Conservation (phyloP, 2,797 vertebrate genomes). For the Poliocrania exsul region DNA sequence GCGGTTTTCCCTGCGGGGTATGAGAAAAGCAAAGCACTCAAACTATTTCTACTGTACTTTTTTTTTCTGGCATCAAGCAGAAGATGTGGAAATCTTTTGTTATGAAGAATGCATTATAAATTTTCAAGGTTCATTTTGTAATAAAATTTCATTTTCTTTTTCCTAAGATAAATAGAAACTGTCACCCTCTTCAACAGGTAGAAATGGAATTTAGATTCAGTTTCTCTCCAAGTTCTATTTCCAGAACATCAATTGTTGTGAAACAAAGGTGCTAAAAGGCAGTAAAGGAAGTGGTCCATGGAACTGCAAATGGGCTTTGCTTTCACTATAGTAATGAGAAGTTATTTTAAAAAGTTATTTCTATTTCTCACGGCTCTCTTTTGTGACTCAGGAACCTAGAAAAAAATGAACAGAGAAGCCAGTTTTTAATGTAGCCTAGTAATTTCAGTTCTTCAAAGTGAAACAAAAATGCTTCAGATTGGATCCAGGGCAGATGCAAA, state of each 20-base stretch:
- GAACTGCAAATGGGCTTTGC: not conserved
- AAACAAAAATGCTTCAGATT: not conserved
- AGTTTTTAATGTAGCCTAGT: not conserved
- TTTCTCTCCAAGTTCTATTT: not conserved
- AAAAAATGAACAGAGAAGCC: not conserved
- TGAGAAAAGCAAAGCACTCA: not conserved
- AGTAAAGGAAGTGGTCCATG: not conserved
- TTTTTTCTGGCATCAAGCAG: not conserved
- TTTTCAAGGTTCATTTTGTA: not conserved
- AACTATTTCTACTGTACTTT: not conserved
- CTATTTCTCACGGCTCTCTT: not conserved
- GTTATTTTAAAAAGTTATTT: not conserved
- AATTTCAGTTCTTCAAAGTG: not conserved
- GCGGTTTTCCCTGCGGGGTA: not conserved
- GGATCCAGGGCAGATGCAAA: not conserved
- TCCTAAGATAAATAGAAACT: not conserved
- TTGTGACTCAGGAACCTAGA: not conserved
- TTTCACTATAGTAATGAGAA: not conserved
- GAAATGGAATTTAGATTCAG: not conserved
- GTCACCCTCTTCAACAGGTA: not conserved
- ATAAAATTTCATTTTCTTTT: not conserved
- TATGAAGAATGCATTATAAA: not conserved
- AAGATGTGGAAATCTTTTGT: not conserved
- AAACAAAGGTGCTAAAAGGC: not conserved
- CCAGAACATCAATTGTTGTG: not conserved